Evolutionary conservation across 2,797 vertebrate genomes (phyloP), one percentile per base, ranked within the genome.

Genomic region (Orestias chungarensis): DNA sequence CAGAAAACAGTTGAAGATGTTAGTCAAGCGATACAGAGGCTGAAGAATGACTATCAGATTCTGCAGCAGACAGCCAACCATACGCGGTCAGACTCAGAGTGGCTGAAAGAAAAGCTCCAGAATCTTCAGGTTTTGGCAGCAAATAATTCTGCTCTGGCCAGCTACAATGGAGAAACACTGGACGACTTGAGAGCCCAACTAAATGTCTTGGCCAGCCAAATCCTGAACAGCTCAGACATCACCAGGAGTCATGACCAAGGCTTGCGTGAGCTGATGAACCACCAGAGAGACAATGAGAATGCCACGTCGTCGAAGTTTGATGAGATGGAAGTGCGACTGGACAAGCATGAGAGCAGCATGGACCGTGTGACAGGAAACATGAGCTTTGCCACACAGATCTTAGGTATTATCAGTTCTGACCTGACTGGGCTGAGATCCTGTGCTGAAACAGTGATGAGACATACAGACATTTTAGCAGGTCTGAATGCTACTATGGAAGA

Each of bases 101-200:
- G 97, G 97, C 91, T 99, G 6, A 97, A 96, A 82, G 97, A 98
- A 84, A 99, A 97, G 86, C 94, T 99, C 10, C 96, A 96, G 87
- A 96, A 94, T 86, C 93, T 99, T 71, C 97, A 98, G 84, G 92
- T 90, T 1, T 90, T 98, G 82, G 96, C 96, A 1, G 87, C 95
- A 73, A 99, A 99, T 90, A 98, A 97, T 86, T 97, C 97, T 0
- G 96, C 93, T 17, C 80, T 97, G 81, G 92, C 95, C 52, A 96
- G 95, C 88, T 94, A 96, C 78, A 99, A 98, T 71, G 96, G 95
- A 3, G 98, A 99, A 40, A 91, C 95, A 20, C 91, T 99, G 65
- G 96, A 98, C 80, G 97, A 99, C 74, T 93, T 99, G 93, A 95
- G 93, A 68, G 91, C 89, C 84, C 97, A 99, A 86, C 93, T 99